A percentile compares a stretch with the other conserved stretches of the same genome.
phyloP scores from a whole-genome alignment of 2,888 invertebrate species.

The Hypomecis punctinalis region DNA sequence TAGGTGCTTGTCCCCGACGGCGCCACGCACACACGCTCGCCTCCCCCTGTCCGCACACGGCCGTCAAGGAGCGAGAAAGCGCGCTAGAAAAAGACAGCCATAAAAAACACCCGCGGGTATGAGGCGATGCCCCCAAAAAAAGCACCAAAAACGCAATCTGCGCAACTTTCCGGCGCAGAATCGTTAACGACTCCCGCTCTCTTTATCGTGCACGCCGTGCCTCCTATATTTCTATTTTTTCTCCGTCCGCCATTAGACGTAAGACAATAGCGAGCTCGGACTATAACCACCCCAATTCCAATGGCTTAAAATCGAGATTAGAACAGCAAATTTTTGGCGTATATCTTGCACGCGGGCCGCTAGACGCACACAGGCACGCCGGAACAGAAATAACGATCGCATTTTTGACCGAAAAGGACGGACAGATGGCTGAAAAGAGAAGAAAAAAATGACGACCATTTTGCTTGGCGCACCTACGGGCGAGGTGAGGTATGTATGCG shows the following conservation, averaged over 20 bases:
- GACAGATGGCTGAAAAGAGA: slow-evolving; percentile 85
- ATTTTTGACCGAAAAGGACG: slow-evolving; percentile 85
- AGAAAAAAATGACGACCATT: slow-evolving; percentile 85
- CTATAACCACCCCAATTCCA: slow-evolving; percentile 48
- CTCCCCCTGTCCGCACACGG: slow-evolving; percentile 52
- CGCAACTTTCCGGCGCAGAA: slow-evolving; percentile 86
- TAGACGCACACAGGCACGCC: slow-evolving; percentile 81
- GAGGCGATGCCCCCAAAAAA: slow-evolving; percentile 85
- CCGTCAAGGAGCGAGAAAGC: slow-evolving; percentile 69
- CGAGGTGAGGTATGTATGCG: slow-evolving; percentile 81
- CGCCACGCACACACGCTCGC: slow-evolving; percentile 52
- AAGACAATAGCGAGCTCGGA: slow-evolving; percentile 62
- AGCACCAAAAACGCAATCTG: slow-evolving; percentile 86
- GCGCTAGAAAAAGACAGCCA: slow-evolving; percentile 82
- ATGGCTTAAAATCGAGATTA: slow-evolving; percentile 43
- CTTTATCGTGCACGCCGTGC: slow-evolving; percentile 83
- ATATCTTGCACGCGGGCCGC: slow-evolving; percentile 64
- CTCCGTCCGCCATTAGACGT: slow-evolving; percentile 78
- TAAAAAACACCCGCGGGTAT: slow-evolving; percentile 83
- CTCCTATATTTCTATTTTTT: slow-evolving; percentile 86
- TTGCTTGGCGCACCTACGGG: slow-evolving; percentile 82
- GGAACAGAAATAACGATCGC: slow-evolving; percentile 86
- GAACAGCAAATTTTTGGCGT: slow-evolving; percentile 51
- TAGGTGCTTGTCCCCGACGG: slow-evolving; percentile 76
- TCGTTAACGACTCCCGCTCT: slow-evolving; percentile 85